Conservation (phyloP, 2,113 vertebrate genomes). For the Dissostichus mawsoni region DNA sequence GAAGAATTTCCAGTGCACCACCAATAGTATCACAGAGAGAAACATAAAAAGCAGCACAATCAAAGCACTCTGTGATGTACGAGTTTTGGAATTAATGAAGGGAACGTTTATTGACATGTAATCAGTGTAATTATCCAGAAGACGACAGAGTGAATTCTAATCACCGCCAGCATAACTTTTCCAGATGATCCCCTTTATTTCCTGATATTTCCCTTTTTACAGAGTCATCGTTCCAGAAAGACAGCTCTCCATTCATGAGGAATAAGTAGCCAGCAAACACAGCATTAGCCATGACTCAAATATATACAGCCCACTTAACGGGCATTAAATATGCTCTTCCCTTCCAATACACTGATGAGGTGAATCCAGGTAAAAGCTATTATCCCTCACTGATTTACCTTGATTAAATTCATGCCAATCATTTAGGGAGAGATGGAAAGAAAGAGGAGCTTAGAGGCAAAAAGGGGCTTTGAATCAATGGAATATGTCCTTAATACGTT, state of each 20-base stretch:
- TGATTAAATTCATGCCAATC: constrained; percentile 43
- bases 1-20: constrained; percentile 16
- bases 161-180: constrained; percentile 51
- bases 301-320: constrained; percentile 23
- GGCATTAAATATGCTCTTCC: constrained; percentile 8
- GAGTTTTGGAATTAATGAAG: constrained; percentile 47
- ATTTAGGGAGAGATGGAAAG: constrained; percentile 8
- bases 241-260: constrained; percentile 30
- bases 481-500: constrained; percentile 19
- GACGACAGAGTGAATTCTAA: constrained; percentile 52
- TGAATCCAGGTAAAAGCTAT: constrained; percentile 52
- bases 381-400: constrained; percentile 40
- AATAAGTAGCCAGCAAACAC: constrained; percentile 39
- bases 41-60: constrained; percentile 28
- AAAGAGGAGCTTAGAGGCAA: constrained; percentile 21
- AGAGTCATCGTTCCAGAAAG: constrained; percentile 34
- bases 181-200: constrained; percentile 56
- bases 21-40: neutral
- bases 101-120: constrained; percentile 60
- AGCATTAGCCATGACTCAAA: constrained; percentile 5
- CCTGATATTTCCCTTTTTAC: constrained; percentile 30
- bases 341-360: constrained; percentile 37
- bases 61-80: constrained; percentile 18
- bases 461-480: constrained; percentile 18
- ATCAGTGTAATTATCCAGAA: constrained; percentile 63